Base-by-base conservation (phyloP, 35 echinoderm and acorn worm genomes). In the Eucidaris tribuloides region DNA sequence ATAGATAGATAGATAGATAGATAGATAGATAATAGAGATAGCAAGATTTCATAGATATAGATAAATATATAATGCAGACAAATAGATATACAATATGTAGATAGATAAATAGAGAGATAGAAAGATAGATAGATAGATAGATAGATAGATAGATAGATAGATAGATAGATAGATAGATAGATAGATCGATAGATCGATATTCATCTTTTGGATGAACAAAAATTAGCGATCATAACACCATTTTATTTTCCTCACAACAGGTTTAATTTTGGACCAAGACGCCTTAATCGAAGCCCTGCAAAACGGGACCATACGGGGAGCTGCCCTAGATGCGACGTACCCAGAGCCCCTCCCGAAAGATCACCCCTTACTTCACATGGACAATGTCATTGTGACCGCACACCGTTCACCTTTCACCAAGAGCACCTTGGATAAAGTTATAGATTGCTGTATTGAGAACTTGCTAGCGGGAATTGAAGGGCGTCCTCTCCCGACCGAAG, bases 271-370 rank as follows among this genome's bases (percentile, higher is more conserved):
- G 23, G 81, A 93, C 43, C 54, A 65, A 17, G 71, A 93, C 43
- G 91, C 85, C 7, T 24, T 89, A 27, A 70, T 93, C 4, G 79
- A 46, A 18, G 91, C 85, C 2, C 60, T 93, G 39, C 64, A 88
- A 44, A 63, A 58, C 57, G 61, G 76, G 30, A 37, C 38, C 3
- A 81, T 88, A 15, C 38, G 31, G 45, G 91, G 59, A 46, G 91
- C 91, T 29, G 85, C 44, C 20, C 38, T 93, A 52, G 91, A 93
- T 58, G 91, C 87, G 5, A 92, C 90, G 3, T 30, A 77, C 38
- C 90, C 90, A 20, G 90, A 92, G 46, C 90, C 90, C 15, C 45
- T 93, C 1, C 79, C 91, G 17, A 39, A 79, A 20, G 91, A 80
- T 40, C 91, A 93, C 27, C 91, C 91, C 18, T 45, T 93, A 17